Evolutionary conservation across 2,797 vertebrate species (phyloP), one percentile per base, ranked within the genome.

Genomic region (Orestias chungarensis): DNA sequence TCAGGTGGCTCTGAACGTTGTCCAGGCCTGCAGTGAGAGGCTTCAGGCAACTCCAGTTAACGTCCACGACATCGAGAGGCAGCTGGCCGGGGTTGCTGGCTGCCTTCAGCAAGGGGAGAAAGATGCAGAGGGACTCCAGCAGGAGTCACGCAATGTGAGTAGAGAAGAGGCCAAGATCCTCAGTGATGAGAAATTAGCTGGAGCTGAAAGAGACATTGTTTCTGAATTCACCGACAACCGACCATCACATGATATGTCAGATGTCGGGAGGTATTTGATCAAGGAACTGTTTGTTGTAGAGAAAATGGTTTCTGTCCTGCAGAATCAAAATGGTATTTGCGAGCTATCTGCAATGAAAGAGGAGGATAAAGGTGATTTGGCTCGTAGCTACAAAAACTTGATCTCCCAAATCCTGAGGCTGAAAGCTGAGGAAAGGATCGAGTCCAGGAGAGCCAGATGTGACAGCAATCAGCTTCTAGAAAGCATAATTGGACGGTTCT

Each of bases 281-380:
- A 93, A 93, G 78, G 96, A 97, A 86, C 89, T 95, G 5, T 87
- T 94, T 23, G 76, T 97, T 5, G 89, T 97, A n/a, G 93, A 90
- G 75, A 95, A 93, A 47, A 95, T 98, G 80, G 89, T 94, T 0
- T 94, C 94, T 50, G 95, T 95, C 43, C 75, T 99, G 47, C 93
- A 94, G 89, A 94, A 87, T 64, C 93, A 91, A 0, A 90, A 81
- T 10, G 72, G 85, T 15, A 83, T 93, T 47, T 75, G 79, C 2
- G 91, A 93, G 50, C 81, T 94, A 11, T 80, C 87, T 42, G 81
- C 86, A 49, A 74, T 85, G 0, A 80, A 86, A 1, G 79, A 82
- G 71, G 73, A 82, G n/a, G 72, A 78, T 35, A 77, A 87, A 40
- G 82, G 80, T 7, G 70, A 74, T 33, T 69, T 88, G 4, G 77